phyloP scores from a whole-genome alignment of 2,797 vertebrate genomes.

The Centropyge bicolor region DNA sequence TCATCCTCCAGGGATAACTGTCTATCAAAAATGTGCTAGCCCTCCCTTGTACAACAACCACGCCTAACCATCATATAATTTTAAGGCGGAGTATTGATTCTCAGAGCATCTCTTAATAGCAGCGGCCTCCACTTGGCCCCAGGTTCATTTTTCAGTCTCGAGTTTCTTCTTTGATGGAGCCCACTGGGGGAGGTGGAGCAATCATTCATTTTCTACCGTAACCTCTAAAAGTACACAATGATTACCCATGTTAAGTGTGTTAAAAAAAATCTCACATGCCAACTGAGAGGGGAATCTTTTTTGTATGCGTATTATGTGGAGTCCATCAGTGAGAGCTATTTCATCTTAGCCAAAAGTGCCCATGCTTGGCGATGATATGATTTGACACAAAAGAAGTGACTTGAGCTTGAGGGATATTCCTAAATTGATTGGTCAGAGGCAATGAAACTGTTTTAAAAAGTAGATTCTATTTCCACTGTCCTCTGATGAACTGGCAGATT shows the following conservation, averaged over 20 bases:
- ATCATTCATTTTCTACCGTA: slow-evolving; percentile 17
- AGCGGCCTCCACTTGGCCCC: background rate
- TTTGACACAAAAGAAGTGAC: slow-evolving; percentile 29
- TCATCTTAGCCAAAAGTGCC: slow-evolving; percentile 1
- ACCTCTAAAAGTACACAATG: slow-evolving; percentile 26
- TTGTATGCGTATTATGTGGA: background rate
- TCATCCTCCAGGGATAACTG: slow-evolving; percentile 24
- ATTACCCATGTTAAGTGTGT: slow-evolving; percentile 23
- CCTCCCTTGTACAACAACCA: background rate
- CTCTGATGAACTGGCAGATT: slow-evolving; percentile 62
- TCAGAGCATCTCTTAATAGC: slow-evolving; percentile 36
- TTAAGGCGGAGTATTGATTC: slow-evolving; percentile 36
- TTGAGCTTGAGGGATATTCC: slow-evolving; percentile 34
- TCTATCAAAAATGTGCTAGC: slow-evolving; percentile 1
- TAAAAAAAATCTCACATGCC: background rate
- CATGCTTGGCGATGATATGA: slow-evolving; percentile 15
- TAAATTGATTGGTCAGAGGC: slow-evolving; percentile 60
- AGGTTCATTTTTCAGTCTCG: slow-evolving; percentile 30
- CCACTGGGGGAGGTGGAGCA: background rate
- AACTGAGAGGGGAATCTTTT: background rate
- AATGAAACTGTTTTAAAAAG: slow-evolving; percentile 38
- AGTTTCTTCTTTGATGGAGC: slow-evolving; percentile 40
- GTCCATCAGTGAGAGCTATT: slow-evolving; percentile 1
- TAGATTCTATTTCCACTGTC: slow-evolving; percentile 43
- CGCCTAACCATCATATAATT: slow-evolving; percentile 29